Conservation (phyloP, 2,113 vertebrate genomes). For the Copsychus sechellarum region DNA sequence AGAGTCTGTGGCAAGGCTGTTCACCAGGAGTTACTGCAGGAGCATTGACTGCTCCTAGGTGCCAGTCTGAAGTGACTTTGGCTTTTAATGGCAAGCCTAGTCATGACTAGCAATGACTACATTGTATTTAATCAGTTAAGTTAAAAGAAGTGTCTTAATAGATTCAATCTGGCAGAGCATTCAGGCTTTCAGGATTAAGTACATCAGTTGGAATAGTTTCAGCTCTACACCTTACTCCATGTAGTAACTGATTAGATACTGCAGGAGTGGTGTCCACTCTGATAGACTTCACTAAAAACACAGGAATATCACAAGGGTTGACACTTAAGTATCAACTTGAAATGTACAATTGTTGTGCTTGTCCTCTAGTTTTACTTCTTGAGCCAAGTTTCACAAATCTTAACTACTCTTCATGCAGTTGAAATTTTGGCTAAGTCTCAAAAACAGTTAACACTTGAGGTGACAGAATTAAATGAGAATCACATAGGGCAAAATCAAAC, state of each 20-base stretch:
- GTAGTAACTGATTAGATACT: neutral
- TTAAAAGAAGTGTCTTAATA: neutral
- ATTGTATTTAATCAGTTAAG: neutral
- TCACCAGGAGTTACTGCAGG: neutral
- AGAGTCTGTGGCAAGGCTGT: neutral
- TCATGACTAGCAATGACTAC: neutral
- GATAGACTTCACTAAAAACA: neutral
- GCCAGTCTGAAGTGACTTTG: neutral
- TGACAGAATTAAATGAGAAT: neutral
- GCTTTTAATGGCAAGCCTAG: neutral
- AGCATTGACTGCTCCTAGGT: neutral
- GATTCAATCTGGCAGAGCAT: neutral
- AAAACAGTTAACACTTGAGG: neutral
- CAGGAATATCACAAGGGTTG: neutral
- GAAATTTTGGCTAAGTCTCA: neutral
- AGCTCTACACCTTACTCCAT: neutral
- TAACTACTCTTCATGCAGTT: neutral
- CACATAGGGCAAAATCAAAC: accelerated
- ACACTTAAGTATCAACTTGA: accelerated
- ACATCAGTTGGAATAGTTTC: neutral
- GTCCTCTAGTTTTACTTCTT: neutral
- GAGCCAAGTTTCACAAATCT: neutral
- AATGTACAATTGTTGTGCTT: neutral
- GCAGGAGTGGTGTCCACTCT: neutral
- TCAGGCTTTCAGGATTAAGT: neutral